Base-by-base conservation (phyloP, 2,797 vertebrate genomes). In the Diplodus puntazzo region DNA sequence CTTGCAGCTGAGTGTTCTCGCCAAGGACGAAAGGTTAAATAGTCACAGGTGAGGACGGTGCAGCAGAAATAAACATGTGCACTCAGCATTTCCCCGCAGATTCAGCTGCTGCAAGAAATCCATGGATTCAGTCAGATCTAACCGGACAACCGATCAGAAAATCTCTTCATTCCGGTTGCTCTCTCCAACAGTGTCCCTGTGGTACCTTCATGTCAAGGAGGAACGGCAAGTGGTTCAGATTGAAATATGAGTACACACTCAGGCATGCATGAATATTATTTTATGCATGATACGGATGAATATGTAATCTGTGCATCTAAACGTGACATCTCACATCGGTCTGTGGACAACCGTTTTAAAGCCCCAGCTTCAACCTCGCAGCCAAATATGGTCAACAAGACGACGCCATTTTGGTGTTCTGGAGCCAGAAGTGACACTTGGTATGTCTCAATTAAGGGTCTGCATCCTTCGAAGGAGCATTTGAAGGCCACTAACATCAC, bases 261-360 rank as follows among this genome's bases (percentile, higher is more conserved):
- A 3, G 42, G 25, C 58, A 34, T 63, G 39, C 11, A 30, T 65
- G 49, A 63, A 81, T n/a, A 25, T 23, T 63, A 23, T 65, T 79
- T 75, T 53, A 68, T 69, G 69, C 14, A 79, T 73, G 53, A 70
- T 23, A 21, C 34, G 14, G 16, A 65, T 25, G 67, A 34, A 59
- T 18, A 66, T 68, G 45, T 70, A 18, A 79, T 69, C 18, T 60
- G 10, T 17, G 45, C 11, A 62, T 82, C 20, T 73, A 18, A 69
- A 60, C 25, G 68, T 39, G 21, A 5, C 4, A 10, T 10, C 34
- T 39, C 34, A 9, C 34, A 10, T 2, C 34, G 8, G 34, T 39
- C 6, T 34, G 30, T 34, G 27, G 27, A 30, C 27, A 30, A 30
- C 27, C 27, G 5, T 30, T 34, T 34, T 34, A 34, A 34, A 7